Evolutionary conservation across 35 echinoderm and acorn worm genomes (phyloP), one percentile per base, ranked within the genome.

Genomic region (Acanthaster planci): DNA sequence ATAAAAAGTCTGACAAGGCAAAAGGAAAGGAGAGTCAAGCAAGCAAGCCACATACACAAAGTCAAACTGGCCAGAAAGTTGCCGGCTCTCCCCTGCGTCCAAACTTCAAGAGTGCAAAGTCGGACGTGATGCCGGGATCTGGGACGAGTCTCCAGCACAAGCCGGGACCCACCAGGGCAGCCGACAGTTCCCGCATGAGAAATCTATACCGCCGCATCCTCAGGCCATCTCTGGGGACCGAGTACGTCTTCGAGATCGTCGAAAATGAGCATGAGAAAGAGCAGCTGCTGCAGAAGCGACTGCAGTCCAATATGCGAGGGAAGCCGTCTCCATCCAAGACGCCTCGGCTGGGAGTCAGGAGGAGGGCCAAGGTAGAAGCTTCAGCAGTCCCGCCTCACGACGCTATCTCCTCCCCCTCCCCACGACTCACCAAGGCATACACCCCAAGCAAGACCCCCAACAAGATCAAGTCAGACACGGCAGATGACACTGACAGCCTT

Each of bases 141-240:
- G 51, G 0, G 37, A 32, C 26, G 55, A 40, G 8, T 10, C n/a
- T n/a, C n/a, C n/a, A n/a, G n/a, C n/a, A n/a, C n/a, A 64, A 47
- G 51, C 37, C 7, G 51, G 55, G 17, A 58, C 80, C 55, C 52
- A 39, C 8, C 29, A 67, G n/a, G 36, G n/a, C 79, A 29, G 47
- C 21, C 55, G 79, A 82, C 19, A 82, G 82, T 7, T 86, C 38
- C 38, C 84, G 89, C 40, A 91, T 91, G 83, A 38, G 78, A 18
- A 91, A 91, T 36, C 39, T 91, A 12, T 91, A 91, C 34, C 76
- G 55, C 21, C 77, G 89, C 16, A 91, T 91, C 31, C 58, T 91
- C 26, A 56, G 78, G 12, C 39, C 84, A 38, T 67, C 57, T 53
- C 59, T 79, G 8, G 40, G 40, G 18, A 77, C 55, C 21, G 84